A percentile compares a stretch with the other conserved stretches of the same genome.
Evolutionary conservation across 2,888 invertebrate genomes (phyloP).

Genomic region (Nomada goodeniana): DNA sequence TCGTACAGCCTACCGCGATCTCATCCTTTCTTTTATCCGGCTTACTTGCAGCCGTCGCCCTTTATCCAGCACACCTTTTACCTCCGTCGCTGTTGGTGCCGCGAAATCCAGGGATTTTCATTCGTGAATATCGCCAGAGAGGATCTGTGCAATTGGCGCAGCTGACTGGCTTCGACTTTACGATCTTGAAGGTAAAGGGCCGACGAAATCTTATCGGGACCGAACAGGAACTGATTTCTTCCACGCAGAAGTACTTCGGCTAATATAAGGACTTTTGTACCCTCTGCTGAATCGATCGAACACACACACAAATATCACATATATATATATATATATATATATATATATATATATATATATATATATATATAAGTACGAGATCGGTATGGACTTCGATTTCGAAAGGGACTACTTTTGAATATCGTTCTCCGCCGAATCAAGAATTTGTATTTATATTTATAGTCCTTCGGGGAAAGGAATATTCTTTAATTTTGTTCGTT

Average conservation of each 20-base stretch:
- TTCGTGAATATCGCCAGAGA: slow-evolving; percentile 61
- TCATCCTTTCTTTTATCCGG: slow-evolving; percentile 38
- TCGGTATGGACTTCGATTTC: neutral
- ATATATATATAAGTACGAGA: neutral
- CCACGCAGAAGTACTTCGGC: slow-evolving; percentile 6
- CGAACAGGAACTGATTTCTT: slow-evolving; percentile 32
- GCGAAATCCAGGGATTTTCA: slow-evolving; percentile 57
- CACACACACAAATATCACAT: too few relatives aligned
- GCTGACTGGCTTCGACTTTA: slow-evolving; percentile 57
- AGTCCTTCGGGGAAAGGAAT: too few relatives aligned
- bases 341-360: too few relatives aligned
- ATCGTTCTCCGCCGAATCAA: too few relatives aligned
- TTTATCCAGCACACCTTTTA: slow-evolving; percentile 58
- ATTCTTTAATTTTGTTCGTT: too few relatives aligned
- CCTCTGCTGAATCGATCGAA: slow-evolving; percentile 20
- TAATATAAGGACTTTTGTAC: slow-evolving; percentile 15
- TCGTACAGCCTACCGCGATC: neutral
- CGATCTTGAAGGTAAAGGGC: slow-evolving; percentile 54
- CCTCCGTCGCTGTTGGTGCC: slow-evolving; percentile 40
- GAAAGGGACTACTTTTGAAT: too few relatives aligned
- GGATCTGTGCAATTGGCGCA: slow-evolving; percentile 59
- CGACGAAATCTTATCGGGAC: slow-evolving; percentile 36
- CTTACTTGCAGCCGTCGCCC: slow-evolving; percentile 53
- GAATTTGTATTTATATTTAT: too few relatives aligned
- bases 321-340: too few relatives aligned